Conservation (phyloP, 1,140 invertebrate genomes). For the Calephelis nemesis region DNA sequence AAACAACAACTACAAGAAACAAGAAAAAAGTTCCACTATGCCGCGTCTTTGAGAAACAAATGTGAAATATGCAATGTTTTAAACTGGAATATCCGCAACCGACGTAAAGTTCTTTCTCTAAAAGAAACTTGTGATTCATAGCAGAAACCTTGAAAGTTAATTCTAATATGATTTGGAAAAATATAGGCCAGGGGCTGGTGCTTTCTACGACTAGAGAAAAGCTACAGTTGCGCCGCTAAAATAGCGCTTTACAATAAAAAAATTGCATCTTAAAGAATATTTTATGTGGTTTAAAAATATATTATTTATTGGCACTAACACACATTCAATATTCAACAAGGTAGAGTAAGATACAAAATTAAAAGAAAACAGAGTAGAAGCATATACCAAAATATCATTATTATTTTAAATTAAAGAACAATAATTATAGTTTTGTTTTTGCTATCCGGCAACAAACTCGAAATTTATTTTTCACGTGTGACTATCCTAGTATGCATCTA, state of each 20-base stretch:
- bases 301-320: too few species aligned
- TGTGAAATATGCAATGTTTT: background rate
- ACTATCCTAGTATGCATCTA: too few species aligned
- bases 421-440: too few species aligned
- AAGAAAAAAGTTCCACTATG: background rate
- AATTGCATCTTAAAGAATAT: background rate
- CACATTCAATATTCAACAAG: too few species aligned
- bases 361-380: too few species aligned
- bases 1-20: too few species aligned
- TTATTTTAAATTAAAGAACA: too few species aligned
- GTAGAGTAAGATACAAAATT: too few species aligned
- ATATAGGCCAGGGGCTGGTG: slow-evolving; percentile 49
- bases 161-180: slow-evolving; percentile 37
- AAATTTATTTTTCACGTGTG: too few species aligned
- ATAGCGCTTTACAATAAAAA: slow-evolving; percentile 31
- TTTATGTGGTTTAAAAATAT: too few species aligned
- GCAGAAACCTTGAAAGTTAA: slow-evolving; percentile 54
- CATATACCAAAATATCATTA: too few species aligned
- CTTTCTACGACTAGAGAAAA: slow-evolving; percentile 53
- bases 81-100: slow-evolving; percentile 1
- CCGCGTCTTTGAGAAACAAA: background rate
- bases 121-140: slow-evolving; percentile 20
- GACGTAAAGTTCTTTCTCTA: slow-evolving; percentile 11
- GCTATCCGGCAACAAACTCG: too few species aligned
- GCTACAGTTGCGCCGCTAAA: slow-evolving; percentile 30